Conservation (phyloP, 2,888 invertebrate species). For the Oscheius sp. region DNA sequence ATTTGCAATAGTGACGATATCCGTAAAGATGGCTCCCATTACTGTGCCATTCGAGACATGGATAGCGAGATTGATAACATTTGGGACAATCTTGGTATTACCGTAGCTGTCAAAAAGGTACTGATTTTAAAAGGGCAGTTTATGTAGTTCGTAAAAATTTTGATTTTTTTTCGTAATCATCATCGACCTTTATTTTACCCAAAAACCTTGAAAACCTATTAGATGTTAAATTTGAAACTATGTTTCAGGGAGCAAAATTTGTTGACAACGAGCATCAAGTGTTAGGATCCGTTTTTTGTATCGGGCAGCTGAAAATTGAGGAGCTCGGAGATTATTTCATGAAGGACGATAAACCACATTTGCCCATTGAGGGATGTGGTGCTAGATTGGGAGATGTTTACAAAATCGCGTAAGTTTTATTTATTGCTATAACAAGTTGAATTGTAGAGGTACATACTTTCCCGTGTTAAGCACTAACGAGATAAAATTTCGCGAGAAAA, state of each 20-base stretch:
- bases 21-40: constrained; percentile 8
- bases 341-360: not conserved
- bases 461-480: constrained; percentile 6
- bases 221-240: not conserved
- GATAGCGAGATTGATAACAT: not conserved
- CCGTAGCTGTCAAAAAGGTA: not conserved
- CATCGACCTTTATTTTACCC: too few species aligned
- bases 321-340: constrained; percentile 9
- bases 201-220: too few species aligned
- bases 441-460: constrained; percentile 24
- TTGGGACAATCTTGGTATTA: constrained; percentile 11
- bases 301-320: not conserved
- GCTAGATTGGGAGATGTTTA: constrained; percentile 6
- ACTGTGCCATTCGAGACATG: not conserved
- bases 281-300: constrained; percentile 2
- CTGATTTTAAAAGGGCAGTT: too few species aligned
- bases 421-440: not conserved
- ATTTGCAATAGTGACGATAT: constrained; percentile 26
- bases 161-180: not conserved
- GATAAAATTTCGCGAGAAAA: constrained; percentile 1
- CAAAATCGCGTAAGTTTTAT: constrained; percentile 12
- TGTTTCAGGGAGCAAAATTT: constrained; percentile 11
- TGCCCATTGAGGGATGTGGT: constrained; percentile 6
- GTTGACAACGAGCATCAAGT: constrained; percentile 17
- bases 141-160: too few species aligned